Percentiles rank a stretch among this genome's conserved stretches.
These are phyloP conservation scores for Trissolcus japonicus DNA, from an alignment of 2,888 invertebrate genomes.

Conservation along the genomic window DNA sequence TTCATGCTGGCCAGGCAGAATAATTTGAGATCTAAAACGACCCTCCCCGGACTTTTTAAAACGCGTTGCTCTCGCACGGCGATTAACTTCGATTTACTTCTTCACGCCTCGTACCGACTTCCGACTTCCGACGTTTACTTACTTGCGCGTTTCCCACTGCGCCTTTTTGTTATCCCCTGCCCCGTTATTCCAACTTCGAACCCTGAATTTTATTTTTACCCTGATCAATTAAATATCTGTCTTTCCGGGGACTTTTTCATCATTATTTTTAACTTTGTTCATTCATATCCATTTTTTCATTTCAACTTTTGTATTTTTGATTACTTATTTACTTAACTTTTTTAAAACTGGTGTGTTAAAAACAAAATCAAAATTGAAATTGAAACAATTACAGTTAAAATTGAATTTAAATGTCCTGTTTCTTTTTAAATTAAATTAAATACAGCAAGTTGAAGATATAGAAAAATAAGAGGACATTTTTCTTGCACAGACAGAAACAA, in stretches of 20 bases:
- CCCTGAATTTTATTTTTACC: slow-evolving; percentile 5
- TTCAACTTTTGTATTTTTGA: neutral
- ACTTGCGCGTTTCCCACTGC: slow-evolving; percentile 18
- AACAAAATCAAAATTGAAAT: too few species aligned
- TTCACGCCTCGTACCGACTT: slow-evolving; percentile 52
- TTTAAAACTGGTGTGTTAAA: too few species aligned
- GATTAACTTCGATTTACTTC: slow-evolving; percentile 57
- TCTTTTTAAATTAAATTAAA: too few species aligned
- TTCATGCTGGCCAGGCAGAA: slow-evolving; percentile 54
- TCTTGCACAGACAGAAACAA: too few species aligned
- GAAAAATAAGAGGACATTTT: too few species aligned
- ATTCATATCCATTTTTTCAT: slow-evolving; percentile 18
- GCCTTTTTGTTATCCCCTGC: slow-evolving; percentile 5
- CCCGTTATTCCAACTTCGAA: slow-evolving; percentile 8
- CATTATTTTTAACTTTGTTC: slow-evolving; percentile 12
- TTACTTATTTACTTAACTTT: too few species aligned
- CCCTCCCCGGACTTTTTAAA: slow-evolving; percentile 50
- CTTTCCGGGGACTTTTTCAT: neutral
- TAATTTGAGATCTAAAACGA: slow-evolving; percentile 53
- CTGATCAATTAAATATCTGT: too few species aligned
- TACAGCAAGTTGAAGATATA: too few species aligned
- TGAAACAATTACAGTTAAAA: too few species aligned
- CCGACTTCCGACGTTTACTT: slow-evolving; percentile 51
- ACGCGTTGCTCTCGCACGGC: slow-evolving; percentile 44
- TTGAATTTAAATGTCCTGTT: too few species aligned